phyloP scores from a whole-genome alignment of 2,888 invertebrate genomes.

The Dicyrtomina minuta region DNA sequence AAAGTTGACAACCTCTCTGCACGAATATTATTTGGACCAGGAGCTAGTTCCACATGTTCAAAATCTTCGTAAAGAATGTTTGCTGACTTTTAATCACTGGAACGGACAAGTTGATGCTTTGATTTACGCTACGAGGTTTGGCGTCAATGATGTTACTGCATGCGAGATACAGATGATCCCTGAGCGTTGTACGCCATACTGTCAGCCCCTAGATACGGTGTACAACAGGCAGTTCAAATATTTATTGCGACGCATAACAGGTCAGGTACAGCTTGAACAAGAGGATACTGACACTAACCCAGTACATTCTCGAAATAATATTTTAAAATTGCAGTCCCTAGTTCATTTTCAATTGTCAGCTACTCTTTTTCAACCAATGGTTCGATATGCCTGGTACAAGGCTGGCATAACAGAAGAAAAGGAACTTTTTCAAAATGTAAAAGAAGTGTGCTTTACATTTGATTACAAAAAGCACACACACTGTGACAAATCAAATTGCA shows the following conservation, averaged over 20 bases:
- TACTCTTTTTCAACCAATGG: neutral
- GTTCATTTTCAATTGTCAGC: neutral
- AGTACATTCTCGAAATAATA: neutral
- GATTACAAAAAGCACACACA: neutral
- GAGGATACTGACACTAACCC: neutral
- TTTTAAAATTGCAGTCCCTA: neutral
- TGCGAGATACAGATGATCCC: conserved; percentile 7
- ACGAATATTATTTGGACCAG: conserved; percentile 6
- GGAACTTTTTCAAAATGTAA: too few species aligned
- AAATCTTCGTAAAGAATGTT: neutral
- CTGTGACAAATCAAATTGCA: neutral
- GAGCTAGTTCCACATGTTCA: neutral
- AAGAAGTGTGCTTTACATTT: neutral
- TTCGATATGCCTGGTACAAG: neutral
- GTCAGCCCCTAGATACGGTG: conserved; percentile 25
- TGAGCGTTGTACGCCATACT: too few species aligned
- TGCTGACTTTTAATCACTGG: conserved; percentile 23
- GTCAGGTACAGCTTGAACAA: too few species aligned
- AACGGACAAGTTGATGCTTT: neutral
- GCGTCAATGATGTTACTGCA: neutral
- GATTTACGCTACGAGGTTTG: neutral
- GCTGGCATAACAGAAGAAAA: neutral
- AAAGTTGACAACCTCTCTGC: conserved; percentile 11
- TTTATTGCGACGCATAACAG: neutral
- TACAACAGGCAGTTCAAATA: conserved; percentile 21